Percentiles rank a stretch among this genome's conserved stretches.
Evolutionary conservation across 2,797 vertebrate genomes (phyloP).

Genomic region (Falco berigora): DNA sequence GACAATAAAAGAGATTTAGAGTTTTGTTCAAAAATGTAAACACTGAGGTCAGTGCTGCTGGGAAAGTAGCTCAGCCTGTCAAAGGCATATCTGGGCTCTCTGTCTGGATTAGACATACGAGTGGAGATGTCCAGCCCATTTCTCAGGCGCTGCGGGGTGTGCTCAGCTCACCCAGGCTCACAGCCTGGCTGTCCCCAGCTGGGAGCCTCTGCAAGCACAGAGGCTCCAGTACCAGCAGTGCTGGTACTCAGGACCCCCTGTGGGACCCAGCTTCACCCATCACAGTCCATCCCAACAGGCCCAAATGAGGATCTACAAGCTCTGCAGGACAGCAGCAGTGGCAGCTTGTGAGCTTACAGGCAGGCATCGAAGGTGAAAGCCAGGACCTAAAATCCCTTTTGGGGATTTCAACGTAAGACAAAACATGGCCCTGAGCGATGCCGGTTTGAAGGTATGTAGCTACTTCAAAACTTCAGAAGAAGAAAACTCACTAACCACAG

Average conservation of each 20-base stretch:
- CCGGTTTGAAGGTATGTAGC: not conserved
- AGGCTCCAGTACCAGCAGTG: accelerated
- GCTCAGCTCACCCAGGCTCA: not conserved
- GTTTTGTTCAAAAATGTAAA: not conserved
- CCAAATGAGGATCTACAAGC: not conserved
- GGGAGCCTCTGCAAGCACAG: too few species aligned
- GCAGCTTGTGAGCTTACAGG: not conserved
- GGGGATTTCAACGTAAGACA: not conserved
- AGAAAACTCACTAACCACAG: not conserved
- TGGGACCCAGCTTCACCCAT: not conserved
- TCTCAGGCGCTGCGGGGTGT: not conserved
- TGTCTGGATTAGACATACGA: not conserved
- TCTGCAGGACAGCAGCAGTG: not conserved
- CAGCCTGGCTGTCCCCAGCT: too few species aligned
- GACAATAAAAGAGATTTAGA: not conserved
- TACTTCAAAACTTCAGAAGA: not conserved
- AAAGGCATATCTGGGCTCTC: not conserved
- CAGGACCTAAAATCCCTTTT: not conserved
- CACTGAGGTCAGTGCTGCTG: not conserved
- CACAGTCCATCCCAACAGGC: not conserved
- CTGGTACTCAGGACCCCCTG: not conserved
- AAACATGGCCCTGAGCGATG: not conserved
- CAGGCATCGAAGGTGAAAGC: not conserved
- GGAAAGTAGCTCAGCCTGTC: not conserved
- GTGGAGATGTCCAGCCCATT: not conserved